Percentiles rank a stretch among this genome's conserved stretches.
phyloP scores from a whole-genome alignment of 2,797 vertebrate species.

The Tokudaia muenninki region DNA sequence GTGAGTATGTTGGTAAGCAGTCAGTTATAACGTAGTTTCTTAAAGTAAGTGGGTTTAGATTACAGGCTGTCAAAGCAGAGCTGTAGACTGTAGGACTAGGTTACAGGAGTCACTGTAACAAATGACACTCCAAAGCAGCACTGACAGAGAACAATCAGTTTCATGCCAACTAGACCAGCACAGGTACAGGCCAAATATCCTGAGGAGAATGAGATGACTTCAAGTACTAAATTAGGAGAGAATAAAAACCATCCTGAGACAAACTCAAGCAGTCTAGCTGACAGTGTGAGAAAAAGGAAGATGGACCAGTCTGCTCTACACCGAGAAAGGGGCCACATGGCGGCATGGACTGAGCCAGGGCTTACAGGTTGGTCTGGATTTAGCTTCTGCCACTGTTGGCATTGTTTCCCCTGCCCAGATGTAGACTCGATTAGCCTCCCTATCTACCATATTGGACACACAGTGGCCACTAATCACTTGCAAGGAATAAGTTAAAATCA shows the following conservation, averaged over 20 bases:
- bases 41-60: neutral
- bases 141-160: neutral
- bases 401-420: neutral
- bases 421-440: neutral
- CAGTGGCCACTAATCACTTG: neutral
- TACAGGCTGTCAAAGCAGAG: neutral
- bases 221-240: conserved; percentile 44
- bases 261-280: conserved; percentile 1
- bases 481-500: neutral
- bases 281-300: neutral
- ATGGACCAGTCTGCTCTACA: neutral
- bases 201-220: conserved; percentile 35
- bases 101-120: neutral
- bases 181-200: neutral
- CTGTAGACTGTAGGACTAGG: conserved; percentile 33
- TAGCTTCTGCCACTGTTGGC: neutral
- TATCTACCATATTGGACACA: neutral
- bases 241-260: neutral
- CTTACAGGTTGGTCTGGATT: conserved; percentile 9
- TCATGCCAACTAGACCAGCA: neutral
- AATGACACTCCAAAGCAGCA: conserved; percentile 16
- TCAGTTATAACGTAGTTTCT: neutral
- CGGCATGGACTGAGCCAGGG: neutral
- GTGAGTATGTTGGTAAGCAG: neutral
- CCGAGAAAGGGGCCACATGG: neutral